Conservation (phyloP, 2,888 invertebrate genomes). For the Lasioglossum calceatum region DNA sequence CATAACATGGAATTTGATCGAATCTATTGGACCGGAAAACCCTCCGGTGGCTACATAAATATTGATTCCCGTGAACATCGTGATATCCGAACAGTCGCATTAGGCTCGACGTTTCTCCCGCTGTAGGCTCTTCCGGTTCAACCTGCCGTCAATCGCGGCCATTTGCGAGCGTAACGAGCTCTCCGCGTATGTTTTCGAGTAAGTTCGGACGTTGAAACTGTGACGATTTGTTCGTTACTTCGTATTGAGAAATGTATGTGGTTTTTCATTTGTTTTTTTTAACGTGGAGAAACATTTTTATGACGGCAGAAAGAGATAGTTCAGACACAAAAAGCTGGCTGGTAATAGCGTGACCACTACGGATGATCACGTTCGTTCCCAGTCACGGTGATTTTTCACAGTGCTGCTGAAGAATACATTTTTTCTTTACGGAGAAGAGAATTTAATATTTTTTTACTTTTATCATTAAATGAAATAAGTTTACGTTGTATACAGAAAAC, state of each 20-base stretch:
- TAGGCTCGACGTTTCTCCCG: neutral
- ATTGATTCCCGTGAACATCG: neutral
- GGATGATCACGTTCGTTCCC: no score
- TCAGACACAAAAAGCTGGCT: no score
- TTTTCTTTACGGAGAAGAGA: no score
- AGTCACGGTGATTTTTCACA: no score
- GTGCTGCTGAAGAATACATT: no score
- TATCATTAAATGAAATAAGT: no score
- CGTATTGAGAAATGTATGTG: neutral
- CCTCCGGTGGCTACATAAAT: neutral
- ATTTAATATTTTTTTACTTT: no score
- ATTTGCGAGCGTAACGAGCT: neutral
- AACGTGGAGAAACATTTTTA: neutral
- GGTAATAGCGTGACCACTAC: no score
- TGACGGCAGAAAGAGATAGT: neutral
- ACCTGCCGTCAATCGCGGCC: neutral
- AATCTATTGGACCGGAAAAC: neutral
- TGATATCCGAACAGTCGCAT: neutral
- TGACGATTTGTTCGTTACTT: neutral
- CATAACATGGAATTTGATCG: neutral
- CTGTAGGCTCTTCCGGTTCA: neutral
- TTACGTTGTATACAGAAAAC: no score
- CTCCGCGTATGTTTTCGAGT: neutral
- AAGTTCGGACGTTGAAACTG: neutral
- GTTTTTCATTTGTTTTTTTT: neutral